Conservation (phyloP, 2,888 invertebrate species). For the Trypoxylon attenuatum region DNA sequence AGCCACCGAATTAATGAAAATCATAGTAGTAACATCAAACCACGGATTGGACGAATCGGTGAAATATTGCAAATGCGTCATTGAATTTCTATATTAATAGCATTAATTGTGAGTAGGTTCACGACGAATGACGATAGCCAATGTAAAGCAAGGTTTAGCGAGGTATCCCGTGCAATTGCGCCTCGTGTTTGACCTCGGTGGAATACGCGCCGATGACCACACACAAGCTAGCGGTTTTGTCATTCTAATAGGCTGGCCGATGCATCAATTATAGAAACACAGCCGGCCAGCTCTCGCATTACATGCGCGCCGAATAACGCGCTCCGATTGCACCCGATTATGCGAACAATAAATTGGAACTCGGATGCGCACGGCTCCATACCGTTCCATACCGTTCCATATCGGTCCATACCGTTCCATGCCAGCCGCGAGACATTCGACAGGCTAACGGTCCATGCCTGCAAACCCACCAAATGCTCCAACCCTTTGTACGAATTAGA, state of each 20-base stretch:
- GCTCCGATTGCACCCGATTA: constrained; percentile 68
- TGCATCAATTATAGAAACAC: constrained; percentile 73
- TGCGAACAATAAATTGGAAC: constrained; percentile 68
- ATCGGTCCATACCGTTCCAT: too few species aligned
- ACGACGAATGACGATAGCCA: constrained; percentile 13
- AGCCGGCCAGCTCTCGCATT: constrained; percentile 60
- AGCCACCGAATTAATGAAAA: constrained; percentile 10
- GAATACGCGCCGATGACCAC: constrained; percentile 51
- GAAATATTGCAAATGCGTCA: constrained; percentile 25
- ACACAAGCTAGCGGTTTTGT: constrained; percentile 65
- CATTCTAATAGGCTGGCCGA: constrained; percentile 67
- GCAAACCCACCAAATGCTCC: neutral
- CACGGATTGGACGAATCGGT: constrained; percentile 12
- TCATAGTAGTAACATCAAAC: constrained; percentile 4
- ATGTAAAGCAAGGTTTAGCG: constrained; percentile 22
- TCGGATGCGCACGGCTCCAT: constrained; percentile 42
- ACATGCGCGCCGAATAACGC: constrained; percentile 64
- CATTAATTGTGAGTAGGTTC: constrained; percentile 13
- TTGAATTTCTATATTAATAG: constrained; percentile 22
- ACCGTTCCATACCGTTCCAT: too few species aligned
- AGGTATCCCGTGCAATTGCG: constrained; percentile 25
- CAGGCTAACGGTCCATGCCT: too few species aligned
- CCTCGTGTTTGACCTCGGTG: constrained; percentile 37
- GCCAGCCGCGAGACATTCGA: constrained; percentile 51
- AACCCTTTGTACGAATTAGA: constrained; percentile 16